These are phyloP conservation scores for Phataginus tetradactyla DNA, from an alignment of 2,797 vertebrate genomes.

Conservation along the genomic window DNA sequence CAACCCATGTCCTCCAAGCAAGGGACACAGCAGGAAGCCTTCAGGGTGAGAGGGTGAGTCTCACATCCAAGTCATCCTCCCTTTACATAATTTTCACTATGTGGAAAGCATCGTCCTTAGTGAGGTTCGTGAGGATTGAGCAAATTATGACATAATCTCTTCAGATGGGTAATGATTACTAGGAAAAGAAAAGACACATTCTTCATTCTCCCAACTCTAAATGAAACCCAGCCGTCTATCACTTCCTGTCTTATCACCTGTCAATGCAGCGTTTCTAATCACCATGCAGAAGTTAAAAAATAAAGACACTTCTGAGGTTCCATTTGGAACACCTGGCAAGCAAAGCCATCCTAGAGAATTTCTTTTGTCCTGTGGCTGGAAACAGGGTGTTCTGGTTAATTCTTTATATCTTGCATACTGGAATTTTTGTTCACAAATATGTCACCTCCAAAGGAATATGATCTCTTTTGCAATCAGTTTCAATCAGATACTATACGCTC, in stretches of 20 bases:
- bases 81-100: conserved; percentile 38
- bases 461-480: not conserved
- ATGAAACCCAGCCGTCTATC: not conserved
- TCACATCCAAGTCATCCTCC: conserved; percentile 13
- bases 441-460: not conserved
- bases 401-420: not conserved
- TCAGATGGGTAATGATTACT: conserved; percentile 48
- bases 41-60: not conserved
- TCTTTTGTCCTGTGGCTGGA: not conserved
- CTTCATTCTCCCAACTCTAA: conserved; percentile 11
- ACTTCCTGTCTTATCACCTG: not conserved
- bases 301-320: not conserved
- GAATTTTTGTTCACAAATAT: not conserved
- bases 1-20: not conserved
- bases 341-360: conserved; percentile 14
- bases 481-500: not conserved
- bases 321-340: not conserved
- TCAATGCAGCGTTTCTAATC: not conserved
- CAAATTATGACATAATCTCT: not conserved
- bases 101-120: not conserved
- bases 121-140: conserved; percentile 8
- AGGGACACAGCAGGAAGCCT: not conserved
- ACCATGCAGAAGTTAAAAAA: conserved; percentile 62
- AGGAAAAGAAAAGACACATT: conserved; percentile 37
- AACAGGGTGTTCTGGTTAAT: not conserved